Percentiles rank a stretch among this genome's conserved stretches.
phyloP scores from a whole-genome alignment of 2,797 vertebrate species.

The Enteromius argenteus region DNA sequence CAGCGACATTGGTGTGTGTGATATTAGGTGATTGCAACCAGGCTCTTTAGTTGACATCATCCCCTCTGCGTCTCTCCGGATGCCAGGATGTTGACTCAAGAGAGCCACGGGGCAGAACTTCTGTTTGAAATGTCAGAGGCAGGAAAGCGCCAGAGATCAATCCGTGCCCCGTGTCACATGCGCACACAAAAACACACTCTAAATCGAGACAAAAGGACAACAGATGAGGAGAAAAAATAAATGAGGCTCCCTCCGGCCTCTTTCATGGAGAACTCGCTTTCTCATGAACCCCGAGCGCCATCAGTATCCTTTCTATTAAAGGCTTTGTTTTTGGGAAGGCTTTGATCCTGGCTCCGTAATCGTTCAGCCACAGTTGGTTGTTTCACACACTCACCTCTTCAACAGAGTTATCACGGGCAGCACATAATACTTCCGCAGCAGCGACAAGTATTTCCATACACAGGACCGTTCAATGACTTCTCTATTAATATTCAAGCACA shows the following conservation, averaged over 20 bases:
- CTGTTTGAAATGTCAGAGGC: conserved; percentile 60
- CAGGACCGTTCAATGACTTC: conserved; percentile 2
- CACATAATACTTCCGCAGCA: neutral
- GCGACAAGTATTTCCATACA: conserved; percentile 2
- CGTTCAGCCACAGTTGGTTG: neutral
- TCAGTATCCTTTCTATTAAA: neutral
- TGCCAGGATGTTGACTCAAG: conserved; percentile 55
- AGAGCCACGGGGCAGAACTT: conserved; percentile 52
- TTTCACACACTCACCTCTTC: neutral
- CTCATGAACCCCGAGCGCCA: neutral
- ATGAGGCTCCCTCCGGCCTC: conserved; percentile 11
- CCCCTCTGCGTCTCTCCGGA: conserved; percentile 41
- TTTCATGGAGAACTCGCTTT: conserved; percentile 7
- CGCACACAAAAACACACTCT: conserved; percentile 43
- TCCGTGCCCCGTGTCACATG: conserved; percentile 22
- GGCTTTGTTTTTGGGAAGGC: neutral
- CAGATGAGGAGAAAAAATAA: neutral
- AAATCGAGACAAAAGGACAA: conserved; percentile 40
- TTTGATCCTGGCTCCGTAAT: conserved; percentile 22
- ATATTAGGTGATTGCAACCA: conserved; percentile 52
- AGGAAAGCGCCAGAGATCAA: conserved; percentile 53
- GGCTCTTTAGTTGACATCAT: conserved; percentile 56
- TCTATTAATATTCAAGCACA: conserved; percentile 44
- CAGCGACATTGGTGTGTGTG: conserved; percentile 17
- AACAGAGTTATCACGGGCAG: neutral